Evolutionary conservation across 2,797 vertebrate species (phyloP), one percentile per base, ranked within the genome.

Genomic region (Salmo trutta): DNA sequence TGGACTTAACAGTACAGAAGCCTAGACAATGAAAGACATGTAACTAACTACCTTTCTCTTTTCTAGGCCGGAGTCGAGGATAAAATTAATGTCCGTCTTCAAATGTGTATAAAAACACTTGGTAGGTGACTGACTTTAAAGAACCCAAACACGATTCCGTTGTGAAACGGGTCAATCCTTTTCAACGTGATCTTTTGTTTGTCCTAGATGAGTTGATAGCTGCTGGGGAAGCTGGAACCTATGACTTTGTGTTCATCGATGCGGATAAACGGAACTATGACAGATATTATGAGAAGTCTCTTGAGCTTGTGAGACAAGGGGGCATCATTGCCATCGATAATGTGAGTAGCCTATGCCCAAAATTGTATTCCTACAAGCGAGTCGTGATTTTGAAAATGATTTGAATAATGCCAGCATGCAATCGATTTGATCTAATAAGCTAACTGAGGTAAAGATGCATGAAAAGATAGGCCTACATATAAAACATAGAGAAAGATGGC

Each of bases 281-380:
- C 24, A 24, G 24, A 24, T 24, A 24, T 24, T 24, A 24, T 24
- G 24, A 24, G 24, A 24, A 24, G 24, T 24, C 24, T 24, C 24
- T 24, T 24, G 24, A 24, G 24, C 96, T 99, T 75, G 53, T 98
- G 77, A 93, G 93, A 66, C 93, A 92, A 17, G 95, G 96, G 15
- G 97, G 96, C 69, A 91, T 99, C 84, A 94, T 99, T 82, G 97
- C 96, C 0, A 93, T 99, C 12, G 96, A 96, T 88, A 97, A 96
- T 29, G 97, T 98, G 89, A 96, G 96, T 92, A 54, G 53, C 16
- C 17, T 54, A 19, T 54, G 53, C 16, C 16, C 53, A 54, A 54
- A 54, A 16, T 19, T 53, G 3, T 5, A 5, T 33, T 53, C 14
- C 52, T 53, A 53, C 52, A 53, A 52, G 10, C 12, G 10, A 12